Base-by-base conservation (phyloP, 1,140 invertebrate species). In the Cardiocondyla obscurior region DNA sequence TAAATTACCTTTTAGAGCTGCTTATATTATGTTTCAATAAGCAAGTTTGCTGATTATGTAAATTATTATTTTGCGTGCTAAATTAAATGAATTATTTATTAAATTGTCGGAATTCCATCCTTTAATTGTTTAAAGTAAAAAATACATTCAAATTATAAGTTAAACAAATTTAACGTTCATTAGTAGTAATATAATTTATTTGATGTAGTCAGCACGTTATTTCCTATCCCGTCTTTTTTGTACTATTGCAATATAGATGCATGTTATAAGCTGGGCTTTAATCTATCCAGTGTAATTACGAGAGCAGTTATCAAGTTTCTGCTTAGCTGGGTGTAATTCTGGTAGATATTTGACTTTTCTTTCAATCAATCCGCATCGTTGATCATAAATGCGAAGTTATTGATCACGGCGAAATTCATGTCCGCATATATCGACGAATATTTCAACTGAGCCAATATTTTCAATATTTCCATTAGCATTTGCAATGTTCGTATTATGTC, bases 311-410 rank as follows among this genome's bases (percentile, higher is more conserved):
- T 33, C 7, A 60, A 60, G 25, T 44, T 76, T 76, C 28, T 46
- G 39, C 39, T 76, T 76, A 76, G 14, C 39, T 16, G 28, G 28
- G 14, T 14, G 4, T 62, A 39, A 62, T 74, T 62, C 39, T 19
- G n/a, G 6, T 19, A 51, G 12, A 65, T 62, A 28, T 44, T 58
- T 6, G 16, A 25, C 7, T 74, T 28, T 76, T 36, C 57, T 65
- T 65, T 39, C 30, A 51, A 65, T 51, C 30, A n/a, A 25, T 36
- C 14, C 30, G 33, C 3, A 28, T 14, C 25, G 4, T 22, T 16
- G 0, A 0, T 16, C 14, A 42, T 36, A 44, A 74, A 46, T 16
- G 16, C n/a, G 22, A 28, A 28, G 5, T n/a, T 65, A 65, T 65
- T 6, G 19, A 74, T 74, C 6, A 33, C 14, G 19, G 10, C 10